These are phyloP conservation scores for Dichetophora obliterata DNA, from an alignment of 2,888 invertebrate species.

Conservation along the genomic window DNA sequence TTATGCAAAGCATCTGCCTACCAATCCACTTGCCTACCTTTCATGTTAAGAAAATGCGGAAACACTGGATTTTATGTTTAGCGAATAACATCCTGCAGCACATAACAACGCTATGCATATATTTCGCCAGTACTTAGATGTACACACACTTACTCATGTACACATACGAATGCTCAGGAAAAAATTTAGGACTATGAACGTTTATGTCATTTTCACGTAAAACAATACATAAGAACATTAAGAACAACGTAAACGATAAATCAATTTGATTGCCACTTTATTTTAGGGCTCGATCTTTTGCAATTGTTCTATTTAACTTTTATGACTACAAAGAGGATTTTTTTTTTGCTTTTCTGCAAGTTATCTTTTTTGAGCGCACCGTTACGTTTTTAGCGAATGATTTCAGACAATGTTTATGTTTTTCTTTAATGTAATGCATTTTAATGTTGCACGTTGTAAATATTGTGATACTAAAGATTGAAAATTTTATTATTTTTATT, in stretches of 20 bases:
- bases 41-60: not conserved
- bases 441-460: not conserved
- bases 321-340: not conserved
- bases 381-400: not conserved
- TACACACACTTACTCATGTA: conserved; percentile 15
- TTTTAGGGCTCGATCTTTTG: conserved; percentile 23
- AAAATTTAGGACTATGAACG: not conserved
- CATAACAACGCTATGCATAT: not conserved
- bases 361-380: not conserved
- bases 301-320: conserved; percentile 20
- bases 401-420: not conserved
- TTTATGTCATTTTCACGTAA: conserved; percentile 47
- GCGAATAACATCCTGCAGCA: not conserved
- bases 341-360: not conserved
- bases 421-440: not conserved
- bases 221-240: too few species aligned
- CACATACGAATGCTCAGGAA: conserved; percentile 4
- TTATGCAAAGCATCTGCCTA: conserved; percentile 7
- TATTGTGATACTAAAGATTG: not conserved
- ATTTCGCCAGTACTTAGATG: not conserved
- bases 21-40: not conserved
- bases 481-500: not conserved
- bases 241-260: conserved; percentile 54
- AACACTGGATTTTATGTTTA: not conserved
- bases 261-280: conserved; percentile 57